Percentiles rank a stretch among this genome's conserved stretches.
Evolutionary conservation across 2,113 vertebrate genomes (phyloP).

Genomic region (Desmodus rotundus): DNA sequence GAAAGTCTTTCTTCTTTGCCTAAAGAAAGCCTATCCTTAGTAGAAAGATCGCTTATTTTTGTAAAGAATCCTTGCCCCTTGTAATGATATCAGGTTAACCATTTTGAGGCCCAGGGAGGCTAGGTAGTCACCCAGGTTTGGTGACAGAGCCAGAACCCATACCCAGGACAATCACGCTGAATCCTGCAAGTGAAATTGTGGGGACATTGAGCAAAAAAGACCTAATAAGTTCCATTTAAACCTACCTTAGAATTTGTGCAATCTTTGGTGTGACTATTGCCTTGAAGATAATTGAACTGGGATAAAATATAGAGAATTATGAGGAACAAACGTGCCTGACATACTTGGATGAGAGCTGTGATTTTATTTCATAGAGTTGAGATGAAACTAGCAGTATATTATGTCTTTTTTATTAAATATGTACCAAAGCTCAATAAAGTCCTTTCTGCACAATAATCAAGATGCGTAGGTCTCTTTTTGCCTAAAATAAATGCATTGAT

Average conservation of each 20-base stretch:
- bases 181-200: background rate
- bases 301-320: background rate
- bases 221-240: background rate
- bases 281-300: background rate
- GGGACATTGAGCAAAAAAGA: background rate
- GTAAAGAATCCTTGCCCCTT: background rate
- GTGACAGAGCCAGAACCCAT: background rate
- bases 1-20: background rate
- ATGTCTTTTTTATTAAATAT: background rate
- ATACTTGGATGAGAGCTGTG: background rate
- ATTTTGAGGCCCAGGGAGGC: background rate
- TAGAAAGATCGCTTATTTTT: background rate
- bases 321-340: background rate
- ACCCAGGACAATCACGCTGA: background rate
- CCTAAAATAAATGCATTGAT: background rate
- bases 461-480: background rate
- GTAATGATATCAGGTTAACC: background rate
- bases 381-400: background rate
- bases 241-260: background rate
- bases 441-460: conserved; percentile 18
- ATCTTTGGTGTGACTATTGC: background rate
- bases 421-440: background rate
- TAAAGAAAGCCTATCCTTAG: background rate
- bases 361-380: background rate
- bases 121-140: background rate